These are phyloP conservation scores for Pedicia rivosa DNA, from an alignment of 2,888 invertebrate genomes.

Conservation along the genomic window DNA sequence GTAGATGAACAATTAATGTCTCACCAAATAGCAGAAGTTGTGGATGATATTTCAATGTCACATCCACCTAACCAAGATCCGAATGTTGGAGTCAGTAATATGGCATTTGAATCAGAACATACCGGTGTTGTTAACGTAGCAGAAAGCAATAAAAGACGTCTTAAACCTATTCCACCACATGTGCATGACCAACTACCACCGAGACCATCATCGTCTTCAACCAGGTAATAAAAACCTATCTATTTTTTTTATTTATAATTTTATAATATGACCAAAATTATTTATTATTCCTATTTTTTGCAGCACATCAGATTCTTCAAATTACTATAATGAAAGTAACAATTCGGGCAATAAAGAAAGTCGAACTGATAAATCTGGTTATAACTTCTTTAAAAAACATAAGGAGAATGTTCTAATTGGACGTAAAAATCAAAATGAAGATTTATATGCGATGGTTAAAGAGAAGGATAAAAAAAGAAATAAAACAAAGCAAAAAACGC, in stretches of 20 bases:
- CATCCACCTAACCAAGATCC: too few species aligned
- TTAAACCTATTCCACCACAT: too few species aligned
- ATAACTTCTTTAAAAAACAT: constrained; percentile 20
- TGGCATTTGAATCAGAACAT: constrained; percentile 21
- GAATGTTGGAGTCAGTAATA: constrained; percentile 22
- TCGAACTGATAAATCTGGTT: too few species aligned
- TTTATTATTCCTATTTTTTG: too few species aligned
- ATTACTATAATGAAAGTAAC: constrained; percentile 29
- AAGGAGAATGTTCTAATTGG: not conserved
- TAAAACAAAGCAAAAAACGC: too few species aligned
- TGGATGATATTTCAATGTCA: too few species aligned
- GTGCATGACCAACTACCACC: constrained; percentile 16
- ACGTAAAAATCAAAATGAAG: constrained; percentile 14
- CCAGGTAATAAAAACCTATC: constrained; percentile 9
- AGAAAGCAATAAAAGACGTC: too few species aligned
- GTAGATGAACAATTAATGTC: too few species aligned
- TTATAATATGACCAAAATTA: too few species aligned
- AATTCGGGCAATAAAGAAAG: too few species aligned
- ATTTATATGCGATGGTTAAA: constrained; percentile 23
- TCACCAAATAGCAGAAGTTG: too few species aligned
- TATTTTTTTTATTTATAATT: not conserved
- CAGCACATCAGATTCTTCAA: constrained; percentile 28
- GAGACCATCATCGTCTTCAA: constrained; percentile 14
- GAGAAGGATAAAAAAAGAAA: constrained; percentile 15
- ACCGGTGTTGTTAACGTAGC: too few species aligned